These are phyloP conservation scores for Dynastes maya DNA, from an alignment of 2,888 invertebrate species.

Conservation along the genomic window DNA sequence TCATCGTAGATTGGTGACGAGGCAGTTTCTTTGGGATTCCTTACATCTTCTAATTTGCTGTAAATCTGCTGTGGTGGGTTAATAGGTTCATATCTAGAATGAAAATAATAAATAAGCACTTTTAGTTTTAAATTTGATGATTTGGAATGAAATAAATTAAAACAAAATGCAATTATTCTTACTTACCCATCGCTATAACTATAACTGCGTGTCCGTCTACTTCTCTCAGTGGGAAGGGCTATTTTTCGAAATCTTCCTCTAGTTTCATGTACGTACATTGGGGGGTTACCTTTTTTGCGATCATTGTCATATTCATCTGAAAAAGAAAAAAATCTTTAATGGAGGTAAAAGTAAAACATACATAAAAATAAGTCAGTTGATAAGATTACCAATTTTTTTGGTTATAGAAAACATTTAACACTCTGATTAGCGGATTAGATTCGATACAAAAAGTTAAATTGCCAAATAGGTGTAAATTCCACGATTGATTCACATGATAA, in stretches of 20 bases:
- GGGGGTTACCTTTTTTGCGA: constrained; percentile 56
- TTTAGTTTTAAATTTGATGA: constrained; percentile 1
- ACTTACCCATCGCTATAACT: constrained; percentile 57
- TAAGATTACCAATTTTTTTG: too few species aligned
- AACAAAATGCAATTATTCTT: not conserved
- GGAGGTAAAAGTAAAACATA: too few species aligned
- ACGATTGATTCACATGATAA: too few species aligned
- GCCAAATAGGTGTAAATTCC: too few species aligned
- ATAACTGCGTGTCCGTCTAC: constrained; percentile 58
- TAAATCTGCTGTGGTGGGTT: constrained; percentile 60
- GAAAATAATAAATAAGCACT: constrained; percentile 49
- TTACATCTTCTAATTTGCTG: constrained; percentile 61
- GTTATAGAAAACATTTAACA: too few species aligned
- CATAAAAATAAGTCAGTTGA: too few species aligned
- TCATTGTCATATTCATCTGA: constrained; percentile 58
- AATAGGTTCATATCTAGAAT: constrained; percentile 59
- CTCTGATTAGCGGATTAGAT: too few species aligned
- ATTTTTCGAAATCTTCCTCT: constrained; percentile 63
- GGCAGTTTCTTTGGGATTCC: constrained; percentile 30
- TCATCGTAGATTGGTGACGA: constrained; percentile 67
- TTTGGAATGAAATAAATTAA: not conserved
- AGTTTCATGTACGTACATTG: constrained; percentile 64
- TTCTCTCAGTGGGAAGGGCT: constrained; percentile 64
- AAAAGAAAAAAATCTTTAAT: constrained; percentile 46
- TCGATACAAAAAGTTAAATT: too few species aligned